Evolutionary conservation across 2,888 invertebrate genomes (phyloP).

Genomic region (Epiblema foenella): DNA sequence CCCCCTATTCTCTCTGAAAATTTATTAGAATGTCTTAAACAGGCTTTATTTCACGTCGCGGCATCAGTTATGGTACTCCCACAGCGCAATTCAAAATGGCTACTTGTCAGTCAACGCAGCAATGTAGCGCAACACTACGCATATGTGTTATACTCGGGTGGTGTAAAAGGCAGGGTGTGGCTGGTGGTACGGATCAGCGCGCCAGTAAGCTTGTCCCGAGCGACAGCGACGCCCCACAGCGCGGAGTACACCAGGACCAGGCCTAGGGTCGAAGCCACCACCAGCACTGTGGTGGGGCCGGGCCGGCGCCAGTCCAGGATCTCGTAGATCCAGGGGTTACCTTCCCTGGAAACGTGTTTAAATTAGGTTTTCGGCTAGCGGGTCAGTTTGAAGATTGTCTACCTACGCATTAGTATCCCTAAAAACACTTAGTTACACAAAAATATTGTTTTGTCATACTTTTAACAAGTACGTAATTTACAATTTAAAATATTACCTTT

Average conservation of each 20-base stretch:
- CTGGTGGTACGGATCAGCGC: conserved; percentile 44
- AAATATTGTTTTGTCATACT: no score
- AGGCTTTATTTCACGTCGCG: not conserved
- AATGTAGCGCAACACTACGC: not conserved
- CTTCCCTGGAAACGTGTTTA: conserved; percentile 69
- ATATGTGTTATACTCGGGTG: conserved; percentile 15
- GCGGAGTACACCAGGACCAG: conserved; percentile 36
- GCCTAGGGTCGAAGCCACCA: conserved; percentile 35
- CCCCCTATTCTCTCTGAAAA: no score
- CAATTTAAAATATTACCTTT: no score
- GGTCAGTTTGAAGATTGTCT: no score
- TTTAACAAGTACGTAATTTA: no score
- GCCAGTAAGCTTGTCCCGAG: conserved; percentile 40
- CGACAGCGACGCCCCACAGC: conserved; percentile 36
- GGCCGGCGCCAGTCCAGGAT: conserved; percentile 88
- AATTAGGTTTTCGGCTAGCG: no score
- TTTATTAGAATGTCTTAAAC: no score
- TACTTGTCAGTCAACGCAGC: no score
- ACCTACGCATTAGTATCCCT: no score
- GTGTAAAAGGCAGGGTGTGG: conserved; percentile 44
- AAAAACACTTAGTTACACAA: no score
- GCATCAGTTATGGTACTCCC: not conserved
- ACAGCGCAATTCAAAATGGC: no score
- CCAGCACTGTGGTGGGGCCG: conserved; percentile 74
- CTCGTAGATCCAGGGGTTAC: conserved; percentile 86